Conservation (phyloP, 2,797 vertebrate species). For the Gila robusta region DNA sequence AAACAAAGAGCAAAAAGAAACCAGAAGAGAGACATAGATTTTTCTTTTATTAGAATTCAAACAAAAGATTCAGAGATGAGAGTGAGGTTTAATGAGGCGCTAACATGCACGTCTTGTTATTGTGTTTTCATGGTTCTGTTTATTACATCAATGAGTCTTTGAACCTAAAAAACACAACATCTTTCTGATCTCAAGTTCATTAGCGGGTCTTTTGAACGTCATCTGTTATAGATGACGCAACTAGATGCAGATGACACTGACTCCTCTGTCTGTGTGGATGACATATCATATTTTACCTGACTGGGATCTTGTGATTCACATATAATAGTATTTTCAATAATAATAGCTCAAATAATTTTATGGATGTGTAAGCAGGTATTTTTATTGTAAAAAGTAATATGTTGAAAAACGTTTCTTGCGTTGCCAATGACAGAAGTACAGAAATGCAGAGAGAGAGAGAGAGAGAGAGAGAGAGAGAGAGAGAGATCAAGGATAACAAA, state of each 20-base stretch:
- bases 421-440: neutral
- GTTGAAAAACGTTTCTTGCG: neutral
- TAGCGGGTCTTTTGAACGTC: neutral
- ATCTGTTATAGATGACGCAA: neutral
- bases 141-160: neutral
- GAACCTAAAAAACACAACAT: neutral
- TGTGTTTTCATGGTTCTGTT: neutral
- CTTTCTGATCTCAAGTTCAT: neutral
- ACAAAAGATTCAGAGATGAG: conserved; percentile 5
- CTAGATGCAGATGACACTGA: neutral
- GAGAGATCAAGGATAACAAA: neutral
- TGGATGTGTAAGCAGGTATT: neutral
- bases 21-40: neutral
- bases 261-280: neutral
- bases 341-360: neutral
- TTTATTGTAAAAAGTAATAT: neutral
- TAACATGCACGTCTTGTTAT: neutral
- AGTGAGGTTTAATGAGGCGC: neutral
- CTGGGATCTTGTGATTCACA: neutral
- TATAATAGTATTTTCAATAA: neutral
- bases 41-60: neutral
- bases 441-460: neutral
- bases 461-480: neutral
- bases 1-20: neutral
- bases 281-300: neutral